Base-by-base conservation (phyloP, 2,797 vertebrate species). In the Crypturellus tataupa region DNA sequence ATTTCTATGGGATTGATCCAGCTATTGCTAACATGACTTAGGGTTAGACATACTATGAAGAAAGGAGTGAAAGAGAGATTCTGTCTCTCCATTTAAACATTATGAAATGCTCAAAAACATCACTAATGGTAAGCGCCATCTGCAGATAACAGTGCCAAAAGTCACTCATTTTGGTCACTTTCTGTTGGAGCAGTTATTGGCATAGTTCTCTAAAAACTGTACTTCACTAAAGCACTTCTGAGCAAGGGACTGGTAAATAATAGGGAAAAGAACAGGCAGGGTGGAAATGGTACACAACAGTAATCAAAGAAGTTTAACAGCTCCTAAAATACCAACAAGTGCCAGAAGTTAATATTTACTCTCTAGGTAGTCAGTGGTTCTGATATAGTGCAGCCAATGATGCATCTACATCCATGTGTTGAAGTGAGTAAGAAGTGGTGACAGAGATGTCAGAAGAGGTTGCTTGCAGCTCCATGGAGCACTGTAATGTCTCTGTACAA, bases 371-470 rank as follows among this genome's bases (percentile, higher is more conserved):
- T 9, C 65, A 67, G n/a, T 9, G 35, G 47, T 9, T 68, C n/a
- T 25, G 40, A 12, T 4, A n/a, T 1, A 2, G 29, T 6, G 0
- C 1, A 7, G 39, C 12, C 47, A 53, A 29, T 0, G 1, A 25
- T 14, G 46, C 29, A 42, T 44, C 53, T 84, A 58, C 12, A 24
- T 14, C 40, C 27, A 14, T 3, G 4, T 13, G 35, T 17, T 7
- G 29, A 70, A 65, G 65, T 7, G 64, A 68, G 2, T 6, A 59
- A 51, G 39, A 72, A 40, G 17, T 2, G 35, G 3, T 1, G 7
- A 23, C 23, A 37, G 31, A 8, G 10, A 9, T 15, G 37, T 23
- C 0, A 3, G 42, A 53, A 19, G 46, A 68, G 47, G 23, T 7
- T 5, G 20, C 16, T 9, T 9, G 31, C 17, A 58, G 11, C 39